These are phyloP conservation scores for Whitmania pigra DNA, from an alignment of 1,140 invertebrate species.

Conservation along the genomic window DNA sequence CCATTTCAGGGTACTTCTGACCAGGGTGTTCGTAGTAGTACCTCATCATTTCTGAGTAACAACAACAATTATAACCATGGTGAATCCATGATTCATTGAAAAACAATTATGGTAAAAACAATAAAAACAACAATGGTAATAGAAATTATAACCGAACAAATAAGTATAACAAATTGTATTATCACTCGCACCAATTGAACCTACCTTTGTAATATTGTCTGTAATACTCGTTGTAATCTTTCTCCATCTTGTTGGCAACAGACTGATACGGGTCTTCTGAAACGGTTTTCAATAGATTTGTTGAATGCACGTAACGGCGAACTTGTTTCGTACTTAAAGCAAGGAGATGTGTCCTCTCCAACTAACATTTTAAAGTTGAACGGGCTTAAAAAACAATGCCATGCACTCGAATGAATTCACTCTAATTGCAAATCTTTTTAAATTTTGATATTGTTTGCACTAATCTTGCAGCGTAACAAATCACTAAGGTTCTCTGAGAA, in stretches of 20 bases:
- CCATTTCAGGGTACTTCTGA: neutral
- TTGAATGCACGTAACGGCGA: too few species aligned
- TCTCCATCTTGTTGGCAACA: neutral
- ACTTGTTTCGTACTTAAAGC: too few species aligned
- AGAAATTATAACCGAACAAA: too few species aligned
- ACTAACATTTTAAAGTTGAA: neutral
- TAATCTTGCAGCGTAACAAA: too few species aligned
- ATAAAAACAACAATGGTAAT: neutral
- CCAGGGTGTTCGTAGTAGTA: neutral
- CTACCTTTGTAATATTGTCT: constrained; percentile 16
- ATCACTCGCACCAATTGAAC: neutral
- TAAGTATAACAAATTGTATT: too few species aligned
- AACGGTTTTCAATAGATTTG: neutral
- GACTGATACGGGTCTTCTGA: neutral
- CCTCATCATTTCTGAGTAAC: neutral
- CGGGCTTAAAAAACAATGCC: neutral
- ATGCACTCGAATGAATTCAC: too few species aligned
- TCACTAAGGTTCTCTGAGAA: too few species aligned
- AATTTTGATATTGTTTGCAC: too few species aligned
- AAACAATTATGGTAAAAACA: neutral
- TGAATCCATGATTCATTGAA: neutral
- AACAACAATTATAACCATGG: neutral
- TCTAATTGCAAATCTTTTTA: too few species aligned
- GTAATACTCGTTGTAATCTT: constrained; percentile 22
- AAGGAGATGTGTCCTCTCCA: too few species aligned